Percentiles rank a stretch among this genome's conserved stretches.
These are phyloP conservation scores for Tiliacea citrago DNA, from an alignment of 2,888 invertebrate species.

Conservation along the genomic window DNA sequence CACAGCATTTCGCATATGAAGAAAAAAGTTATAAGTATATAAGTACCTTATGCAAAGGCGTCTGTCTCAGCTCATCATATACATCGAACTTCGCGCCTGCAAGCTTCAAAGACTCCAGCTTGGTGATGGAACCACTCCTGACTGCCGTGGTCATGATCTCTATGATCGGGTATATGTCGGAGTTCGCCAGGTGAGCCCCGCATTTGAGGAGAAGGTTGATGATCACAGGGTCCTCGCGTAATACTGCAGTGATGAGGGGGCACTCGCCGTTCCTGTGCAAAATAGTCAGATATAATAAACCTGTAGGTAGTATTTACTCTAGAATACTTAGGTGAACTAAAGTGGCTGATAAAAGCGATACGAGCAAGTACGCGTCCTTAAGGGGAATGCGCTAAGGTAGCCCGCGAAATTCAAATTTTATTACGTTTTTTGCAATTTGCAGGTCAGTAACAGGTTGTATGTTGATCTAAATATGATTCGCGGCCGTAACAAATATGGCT, in stretches of 20 bases:
- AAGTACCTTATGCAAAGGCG: slow-evolving; percentile 92
- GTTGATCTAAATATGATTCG: too few relatives aligned
- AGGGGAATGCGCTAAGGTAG: too few relatives aligned
- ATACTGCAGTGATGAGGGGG: slow-evolving; percentile 93
- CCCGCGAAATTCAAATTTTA: too few relatives aligned
- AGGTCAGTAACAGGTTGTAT: too few relatives aligned
- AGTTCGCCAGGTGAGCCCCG: slow-evolving; percentile 93
- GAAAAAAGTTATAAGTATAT: not conserved
- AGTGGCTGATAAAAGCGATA: not conserved
- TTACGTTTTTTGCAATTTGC: too few relatives aligned
- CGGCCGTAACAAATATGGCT: too few relatives aligned
- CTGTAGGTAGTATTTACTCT: not conserved
- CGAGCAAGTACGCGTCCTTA: not conserved
- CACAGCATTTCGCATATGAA: not conserved
- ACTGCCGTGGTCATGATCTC: slow-evolving; percentile 93
- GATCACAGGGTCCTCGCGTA: slow-evolving; percentile 91
- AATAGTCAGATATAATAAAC: not conserved
- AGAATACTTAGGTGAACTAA: not conserved
- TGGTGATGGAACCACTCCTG: slow-evolving; percentile 89
- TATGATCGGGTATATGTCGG: slow-evolving; percentile 90
- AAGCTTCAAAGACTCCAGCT: slow-evolving; percentile 91
- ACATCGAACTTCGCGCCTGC: slow-evolving; percentile 93
- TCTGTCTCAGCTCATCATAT: slow-evolving; percentile 91
- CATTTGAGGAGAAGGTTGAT: slow-evolving; percentile 93
- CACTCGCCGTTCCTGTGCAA: slow-evolving; percentile 89